Base-by-base conservation (phyloP, 2,888 invertebrate species). In the Xylota sylvarum region DNA sequence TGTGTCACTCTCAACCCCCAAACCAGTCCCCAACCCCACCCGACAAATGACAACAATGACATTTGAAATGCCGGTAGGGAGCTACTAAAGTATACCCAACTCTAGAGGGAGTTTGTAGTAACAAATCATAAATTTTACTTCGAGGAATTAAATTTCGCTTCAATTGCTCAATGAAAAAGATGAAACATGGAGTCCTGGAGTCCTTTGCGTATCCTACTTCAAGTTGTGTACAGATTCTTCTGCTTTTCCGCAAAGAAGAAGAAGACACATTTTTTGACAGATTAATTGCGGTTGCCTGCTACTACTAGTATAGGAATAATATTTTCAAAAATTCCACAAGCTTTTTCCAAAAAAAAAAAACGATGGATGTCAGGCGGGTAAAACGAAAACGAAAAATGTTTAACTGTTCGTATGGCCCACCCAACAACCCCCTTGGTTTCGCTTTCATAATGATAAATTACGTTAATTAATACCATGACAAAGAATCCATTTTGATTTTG, bases 391-490 rank as follows among this genome's bases (percentile, higher is more conserved):
- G 43, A 62, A 74, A 48, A 60, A 37, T 67, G 7, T 78, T 43
- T 70, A 37, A 70, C 56, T 72, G 58, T 72, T 60, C 50, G 58
- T 30, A 12, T 14, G 30, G 17, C n/a, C n/a, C 10, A 43, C 14
- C 40, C 37, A 17, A 30, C 37, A 17, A 4, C 30, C 56, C 60
- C 40, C n/a, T 12, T 10, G 65, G 76, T 60, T 70, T 78, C 32
- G 48, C 48, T 65, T 70, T 72, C 73, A 88, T 89, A 90, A 91
- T 90, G 90, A 91, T 91, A 91, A 91, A 91, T 91, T 91, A 89
- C 90, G 91, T 91, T 91, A 91, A 91, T 91, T 91, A 91, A 91
- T 91, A 89, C 90, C 90, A 69, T 77, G 77, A 82, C 77, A 86
- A 86, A 78, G 86, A 73, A 77, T 78, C 86, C 81, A 82, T 86